Conservation (phyloP, 2,888 invertebrate genomes). For the Lomographa bimaculata region DNA sequence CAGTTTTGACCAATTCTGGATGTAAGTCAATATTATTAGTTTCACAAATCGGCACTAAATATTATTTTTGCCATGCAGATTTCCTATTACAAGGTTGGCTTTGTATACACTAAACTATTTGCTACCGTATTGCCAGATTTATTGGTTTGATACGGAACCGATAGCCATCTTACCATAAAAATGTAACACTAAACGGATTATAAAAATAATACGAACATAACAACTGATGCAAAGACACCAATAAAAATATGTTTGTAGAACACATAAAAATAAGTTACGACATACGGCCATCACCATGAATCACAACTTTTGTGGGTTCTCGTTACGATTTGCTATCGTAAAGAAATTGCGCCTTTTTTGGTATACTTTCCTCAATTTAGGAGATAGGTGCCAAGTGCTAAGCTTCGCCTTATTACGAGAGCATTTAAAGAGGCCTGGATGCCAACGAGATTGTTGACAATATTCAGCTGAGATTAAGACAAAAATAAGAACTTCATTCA, state of each 20-base stretch:
- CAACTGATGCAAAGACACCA: slow-evolving; percentile 26
- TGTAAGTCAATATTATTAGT: too few species aligned
- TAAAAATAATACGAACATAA: slow-evolving; percentile 23
- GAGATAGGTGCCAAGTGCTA: slow-evolving; percentile 21
- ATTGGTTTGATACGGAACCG: slow-evolving; percentile 1
- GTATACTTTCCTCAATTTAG: slow-evolving; percentile 19
- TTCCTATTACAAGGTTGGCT: too few species aligned
- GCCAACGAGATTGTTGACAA: slow-evolving; percentile 9
- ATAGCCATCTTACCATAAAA: too few species aligned
- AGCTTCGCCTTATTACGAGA: slow-evolving; percentile 17
- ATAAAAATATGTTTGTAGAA: slow-evolving; percentile 41
- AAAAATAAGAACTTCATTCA: slow-evolving; percentile 7
- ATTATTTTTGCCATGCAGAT: too few species aligned
- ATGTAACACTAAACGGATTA: slow-evolving; percentile 27
- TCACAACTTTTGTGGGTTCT: slow-evolving; percentile 42
- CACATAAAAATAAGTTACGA: slow-evolving; percentile 49
- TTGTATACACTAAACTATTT: too few species aligned
- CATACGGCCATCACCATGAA: slow-evolving; percentile 48
- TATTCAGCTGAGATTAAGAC: slow-evolving; percentile 5
- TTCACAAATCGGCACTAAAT: too few species aligned
- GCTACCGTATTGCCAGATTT: neutral
- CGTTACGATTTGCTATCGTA: slow-evolving; percentile 41
- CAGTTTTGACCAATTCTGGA: too few species aligned
- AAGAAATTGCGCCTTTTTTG: slow-evolving; percentile 30
- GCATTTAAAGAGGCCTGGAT: slow-evolving; percentile 9